Conservation (phyloP, 2,888 invertebrate genomes). For the Pristionchus mayeri region DNA sequence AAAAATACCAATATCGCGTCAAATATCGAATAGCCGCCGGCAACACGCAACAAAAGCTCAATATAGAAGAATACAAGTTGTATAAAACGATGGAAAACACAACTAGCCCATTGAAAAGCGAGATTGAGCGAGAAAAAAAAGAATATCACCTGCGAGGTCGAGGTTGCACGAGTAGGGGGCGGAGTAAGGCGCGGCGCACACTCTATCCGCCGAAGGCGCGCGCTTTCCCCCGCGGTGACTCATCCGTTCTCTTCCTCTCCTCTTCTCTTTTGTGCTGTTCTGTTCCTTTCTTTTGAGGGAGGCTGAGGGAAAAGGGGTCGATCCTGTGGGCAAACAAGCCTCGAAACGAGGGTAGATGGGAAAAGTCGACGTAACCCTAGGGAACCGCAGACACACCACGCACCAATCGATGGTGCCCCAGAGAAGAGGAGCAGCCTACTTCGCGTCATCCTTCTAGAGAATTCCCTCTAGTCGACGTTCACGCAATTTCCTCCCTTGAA, state of each 20-base stretch:
- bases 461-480: not conserved
- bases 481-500: not conserved
- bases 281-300: not conserved
- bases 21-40: not conserved
- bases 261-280: not conserved
- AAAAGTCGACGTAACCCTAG: constrained; percentile 21
- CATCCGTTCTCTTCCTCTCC: not conserved
- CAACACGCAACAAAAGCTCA: not conserved
- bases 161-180: not conserved
- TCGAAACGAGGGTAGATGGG: not conserved
- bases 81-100: not conserved
- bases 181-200: not conserved
- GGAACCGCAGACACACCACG: not conserved
- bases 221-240: not conserved
- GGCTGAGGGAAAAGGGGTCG: not conserved
- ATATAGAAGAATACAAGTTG: not conserved
- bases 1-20: not conserved
- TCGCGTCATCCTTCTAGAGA: constrained; percentile 2
- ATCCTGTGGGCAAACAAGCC: constrained; percentile 15
- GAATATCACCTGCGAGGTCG: not conserved
- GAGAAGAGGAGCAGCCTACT: not conserved
- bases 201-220: not conserved
- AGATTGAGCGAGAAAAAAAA: not conserved
- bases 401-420: not conserved
- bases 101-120: not conserved